A percentile compares a stretch with the other conserved stretches of the same genome.
phyloP scores from a whole-genome alignment of 2,797 vertebrate genomes.

The Paedocypris micromegethes region DNA sequence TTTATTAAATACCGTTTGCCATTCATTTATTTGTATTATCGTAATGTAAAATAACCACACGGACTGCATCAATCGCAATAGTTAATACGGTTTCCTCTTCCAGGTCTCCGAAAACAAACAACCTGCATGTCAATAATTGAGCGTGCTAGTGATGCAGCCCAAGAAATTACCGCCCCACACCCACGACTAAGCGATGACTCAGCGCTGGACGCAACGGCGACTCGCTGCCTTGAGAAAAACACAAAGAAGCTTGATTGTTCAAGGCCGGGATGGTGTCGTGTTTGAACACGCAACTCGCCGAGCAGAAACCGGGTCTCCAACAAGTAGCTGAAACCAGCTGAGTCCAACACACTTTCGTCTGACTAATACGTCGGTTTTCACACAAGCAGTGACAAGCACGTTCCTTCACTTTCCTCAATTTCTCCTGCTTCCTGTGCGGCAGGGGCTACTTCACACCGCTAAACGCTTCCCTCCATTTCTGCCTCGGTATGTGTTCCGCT shows the following conservation, averaged over 20 bases:
- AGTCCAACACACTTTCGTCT: constrained; percentile 19
- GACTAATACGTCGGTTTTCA: constrained; percentile 11
- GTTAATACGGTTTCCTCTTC: too few species aligned
- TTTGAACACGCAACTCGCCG: constrained; percentile 31
- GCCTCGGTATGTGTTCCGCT: constrained; percentile 25
- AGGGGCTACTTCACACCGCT: constrained; percentile 20
- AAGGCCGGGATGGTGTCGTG: constrained; percentile 24
- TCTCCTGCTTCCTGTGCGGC: constrained; percentile 3
- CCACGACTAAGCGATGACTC: constrained; percentile 25
- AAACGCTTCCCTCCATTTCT: constrained; percentile 17
- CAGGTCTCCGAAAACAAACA: background rate
- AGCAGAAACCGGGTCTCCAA: constrained; percentile 32
- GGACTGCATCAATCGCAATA: too few species aligned
- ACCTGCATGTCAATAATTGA: background rate
- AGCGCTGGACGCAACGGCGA: constrained; percentile 1
- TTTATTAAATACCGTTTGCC: too few species aligned
- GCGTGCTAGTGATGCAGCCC: background rate
- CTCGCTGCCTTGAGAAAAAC: background rate
- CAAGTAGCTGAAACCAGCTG: constrained; percentile 22
- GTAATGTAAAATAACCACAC: too few species aligned
- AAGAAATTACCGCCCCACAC: constrained; percentile 16
- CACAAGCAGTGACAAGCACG: constrained; percentile 24
- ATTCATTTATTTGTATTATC: too few species aligned
- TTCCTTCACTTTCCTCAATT: constrained; percentile 21
- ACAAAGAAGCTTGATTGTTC: constrained; percentile 11